phyloP scores from a whole-genome alignment of 2,113 vertebrate species.

The Bettongia penicillata region DNA sequence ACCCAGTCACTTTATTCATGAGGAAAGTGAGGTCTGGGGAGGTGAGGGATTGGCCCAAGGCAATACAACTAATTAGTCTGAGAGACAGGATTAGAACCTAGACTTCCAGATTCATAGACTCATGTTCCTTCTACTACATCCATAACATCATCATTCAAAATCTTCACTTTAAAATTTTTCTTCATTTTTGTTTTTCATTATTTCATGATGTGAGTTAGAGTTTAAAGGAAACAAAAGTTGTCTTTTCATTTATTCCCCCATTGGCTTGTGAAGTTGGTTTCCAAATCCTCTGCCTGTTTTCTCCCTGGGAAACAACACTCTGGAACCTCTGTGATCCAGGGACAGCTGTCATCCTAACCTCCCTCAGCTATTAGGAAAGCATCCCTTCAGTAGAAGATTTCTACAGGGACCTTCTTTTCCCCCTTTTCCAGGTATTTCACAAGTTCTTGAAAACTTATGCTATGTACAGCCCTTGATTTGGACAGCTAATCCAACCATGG shows the following conservation, averaged over 20 bases:
- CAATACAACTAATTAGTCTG: background rate
- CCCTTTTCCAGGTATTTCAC: background rate
- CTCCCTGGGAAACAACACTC: background rate
- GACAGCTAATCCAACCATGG: constrained; percentile 16
- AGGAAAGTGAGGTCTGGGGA: background rate
- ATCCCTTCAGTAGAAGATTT: constrained; percentile 2
- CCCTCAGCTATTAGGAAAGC: background rate
- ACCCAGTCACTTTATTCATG: constrained; percentile 8
- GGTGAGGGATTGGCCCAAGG: background rate
- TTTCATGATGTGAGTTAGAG: background rate
- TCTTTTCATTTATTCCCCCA: constrained; percentile 4
- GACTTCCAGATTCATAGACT: background rate
- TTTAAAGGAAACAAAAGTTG: constrained; percentile 13
- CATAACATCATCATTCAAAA: background rate
- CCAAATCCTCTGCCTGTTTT: background rate
- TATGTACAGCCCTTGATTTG: background rate
- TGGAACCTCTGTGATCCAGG: constrained; percentile 11
- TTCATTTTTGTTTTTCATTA: background rate
- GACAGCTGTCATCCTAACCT: background rate
- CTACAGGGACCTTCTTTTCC: background rate
- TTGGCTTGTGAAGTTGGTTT: background rate
- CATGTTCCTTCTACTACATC: background rate
- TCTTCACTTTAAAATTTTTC: background rate
- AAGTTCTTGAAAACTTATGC: background rate
- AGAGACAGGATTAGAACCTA: background rate